phyloP scores from a whole-genome alignment of 2,113 vertebrate species.

The Hippocampus abdominalis region DNA sequence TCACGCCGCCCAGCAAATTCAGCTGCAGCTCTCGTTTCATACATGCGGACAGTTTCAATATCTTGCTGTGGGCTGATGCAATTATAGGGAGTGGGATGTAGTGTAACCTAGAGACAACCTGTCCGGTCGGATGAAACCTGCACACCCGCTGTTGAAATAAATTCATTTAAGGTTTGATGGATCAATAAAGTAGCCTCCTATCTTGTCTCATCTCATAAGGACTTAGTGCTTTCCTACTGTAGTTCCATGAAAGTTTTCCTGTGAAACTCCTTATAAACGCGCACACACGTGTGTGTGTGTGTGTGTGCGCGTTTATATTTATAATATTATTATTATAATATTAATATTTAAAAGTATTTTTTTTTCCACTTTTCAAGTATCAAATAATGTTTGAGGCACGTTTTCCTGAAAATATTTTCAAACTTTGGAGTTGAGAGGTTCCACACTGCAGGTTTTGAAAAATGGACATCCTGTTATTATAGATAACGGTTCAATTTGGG shows the following conservation, averaged over 20 bases:
- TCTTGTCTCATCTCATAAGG: not conserved
- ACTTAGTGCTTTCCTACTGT: not conserved
- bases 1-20: constrained; percentile 8
- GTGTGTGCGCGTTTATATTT: too few relatives aligned
- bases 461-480: not conserved
- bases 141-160: constrained; percentile 23
- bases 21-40: constrained; percentile 22
- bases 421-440: not conserved
- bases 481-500: not conserved
- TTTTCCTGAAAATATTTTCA: not conserved
- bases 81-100: constrained; percentile 33
- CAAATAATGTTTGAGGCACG: not conserved
- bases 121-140: constrained; percentile 34
- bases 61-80: constrained; percentile 52
- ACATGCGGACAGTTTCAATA: constrained; percentile 43
- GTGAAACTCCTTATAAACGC: not conserved
- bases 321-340: too few relatives aligned
- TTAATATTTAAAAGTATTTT: not conserved
- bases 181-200: not conserved
- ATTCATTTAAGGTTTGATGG: constrained; percentile 16
- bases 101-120: constrained; percentile 44
- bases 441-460: not conserved
- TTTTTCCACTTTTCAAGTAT: not conserved
- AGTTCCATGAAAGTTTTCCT: not conserved
- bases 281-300: too few relatives aligned